These are phyloP conservation scores for Pangasianodon gigas DNA, from an alignment of 2,113 vertebrate genomes.

Conservation along the genomic window DNA sequence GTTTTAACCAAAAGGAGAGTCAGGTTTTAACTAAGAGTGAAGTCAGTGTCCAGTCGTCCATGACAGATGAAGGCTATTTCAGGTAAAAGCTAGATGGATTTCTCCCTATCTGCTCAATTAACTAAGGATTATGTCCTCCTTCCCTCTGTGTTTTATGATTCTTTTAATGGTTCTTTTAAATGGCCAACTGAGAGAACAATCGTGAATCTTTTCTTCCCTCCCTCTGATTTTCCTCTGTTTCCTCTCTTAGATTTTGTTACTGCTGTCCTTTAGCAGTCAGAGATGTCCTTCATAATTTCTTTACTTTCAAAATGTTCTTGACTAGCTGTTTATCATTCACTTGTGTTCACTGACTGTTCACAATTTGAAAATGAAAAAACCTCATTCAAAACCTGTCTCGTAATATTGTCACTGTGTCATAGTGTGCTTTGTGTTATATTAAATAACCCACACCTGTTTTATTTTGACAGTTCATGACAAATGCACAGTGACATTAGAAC, in stretches of 20 bases:
- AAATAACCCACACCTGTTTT: neutral
- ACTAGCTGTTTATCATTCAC: neutral
- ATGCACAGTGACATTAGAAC: neutral
- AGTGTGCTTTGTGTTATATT: neutral
- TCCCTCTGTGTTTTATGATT: neutral
- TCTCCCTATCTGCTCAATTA: conserved; percentile 11
- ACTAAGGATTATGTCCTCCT: conserved; percentile 6
- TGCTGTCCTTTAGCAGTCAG: neutral
- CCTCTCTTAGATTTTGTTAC: neutral
- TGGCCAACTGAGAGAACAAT: conserved; percentile 2
- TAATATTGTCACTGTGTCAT: neutral
- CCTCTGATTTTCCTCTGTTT: neutral
- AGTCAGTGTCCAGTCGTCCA: neutral
- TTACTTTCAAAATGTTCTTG: neutral
- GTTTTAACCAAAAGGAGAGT: neutral
- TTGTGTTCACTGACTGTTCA: neutral
- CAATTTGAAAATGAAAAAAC: conserved; percentile 4
- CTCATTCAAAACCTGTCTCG: neutral
- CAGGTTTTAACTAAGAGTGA: neutral
- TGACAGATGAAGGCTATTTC: neutral
- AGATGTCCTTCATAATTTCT: conserved; percentile 17
- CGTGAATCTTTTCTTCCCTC: conserved; percentile 21
- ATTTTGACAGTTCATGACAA: neutral
- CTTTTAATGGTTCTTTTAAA: conserved; percentile 36
- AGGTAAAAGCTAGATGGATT: conserved; percentile 31